Evolutionary conservation across 53 echinoderm and acorn worm genomes (phyloP).

Genomic region (Mesocentrotus franciscanus): DNA sequence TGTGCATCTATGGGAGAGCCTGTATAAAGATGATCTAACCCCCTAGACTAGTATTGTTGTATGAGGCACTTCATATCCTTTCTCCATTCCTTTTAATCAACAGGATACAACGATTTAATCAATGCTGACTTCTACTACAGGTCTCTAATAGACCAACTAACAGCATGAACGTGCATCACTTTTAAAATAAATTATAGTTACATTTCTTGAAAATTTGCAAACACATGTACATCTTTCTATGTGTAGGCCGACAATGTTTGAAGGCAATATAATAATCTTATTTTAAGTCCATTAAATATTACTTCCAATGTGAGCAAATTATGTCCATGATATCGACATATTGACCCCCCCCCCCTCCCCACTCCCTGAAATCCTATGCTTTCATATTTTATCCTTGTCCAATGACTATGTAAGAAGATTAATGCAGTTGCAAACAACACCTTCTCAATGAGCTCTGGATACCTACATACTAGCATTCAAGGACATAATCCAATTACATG

Average conservation of each 20-base stretch:
- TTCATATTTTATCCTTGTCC: no score
- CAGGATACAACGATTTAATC: neutral
- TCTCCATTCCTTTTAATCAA: neutral
- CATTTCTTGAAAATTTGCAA: no score
- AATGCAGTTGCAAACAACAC: neutral
- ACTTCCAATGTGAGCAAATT: no score
- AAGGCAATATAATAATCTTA: no score
- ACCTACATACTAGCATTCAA: neutral
- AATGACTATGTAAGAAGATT: neutral
- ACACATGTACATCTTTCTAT: no score
- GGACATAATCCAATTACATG: neutral
- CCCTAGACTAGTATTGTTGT: slow-evolving; percentile 1
- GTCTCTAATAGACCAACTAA: neutral
- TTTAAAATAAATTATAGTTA: no score
- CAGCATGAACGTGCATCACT: no score
- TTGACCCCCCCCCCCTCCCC: no score
- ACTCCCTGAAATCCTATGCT: no score
- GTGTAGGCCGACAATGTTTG: no score
- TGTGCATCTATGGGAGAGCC: neutral
- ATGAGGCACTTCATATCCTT: neutral
- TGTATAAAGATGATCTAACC: neutral
- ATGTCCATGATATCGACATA: no score
- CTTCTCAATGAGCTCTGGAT: neutral
- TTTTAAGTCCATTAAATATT: no score
- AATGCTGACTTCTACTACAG: neutral